Evolutionary conservation across 2,113 vertebrate species (phyloP).

Genomic region (Clarias macrocephalus): DNA sequence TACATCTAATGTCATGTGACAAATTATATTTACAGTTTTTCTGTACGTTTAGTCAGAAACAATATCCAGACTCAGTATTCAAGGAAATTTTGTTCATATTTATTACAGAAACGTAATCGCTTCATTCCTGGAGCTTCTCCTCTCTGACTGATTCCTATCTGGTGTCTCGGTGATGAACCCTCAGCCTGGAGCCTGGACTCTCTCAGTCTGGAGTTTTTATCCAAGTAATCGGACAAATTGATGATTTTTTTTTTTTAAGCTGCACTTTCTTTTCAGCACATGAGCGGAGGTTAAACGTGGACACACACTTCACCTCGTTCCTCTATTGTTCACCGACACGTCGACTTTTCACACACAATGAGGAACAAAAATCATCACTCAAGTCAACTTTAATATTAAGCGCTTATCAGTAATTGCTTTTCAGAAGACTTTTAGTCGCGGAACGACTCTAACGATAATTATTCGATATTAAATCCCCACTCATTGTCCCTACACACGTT

Average conservation of each 20-base stretch:
- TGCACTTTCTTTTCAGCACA: not conserved
- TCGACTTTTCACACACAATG: not conserved
- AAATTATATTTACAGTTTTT: not conserved
- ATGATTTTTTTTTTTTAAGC: not conserved
- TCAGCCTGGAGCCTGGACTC: no score
- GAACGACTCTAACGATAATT: not conserved
- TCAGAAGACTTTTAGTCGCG: not conserved
- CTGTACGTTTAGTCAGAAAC: not conserved
- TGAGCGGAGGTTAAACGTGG: not conserved
- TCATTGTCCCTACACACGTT: not conserved
- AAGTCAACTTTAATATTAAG: constrained; percentile 8
- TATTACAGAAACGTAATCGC: not conserved
- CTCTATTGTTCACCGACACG: not conserved
- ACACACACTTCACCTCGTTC: not conserved
- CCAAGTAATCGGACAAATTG: not conserved
- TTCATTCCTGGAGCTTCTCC: not conserved
- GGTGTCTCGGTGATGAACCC: not conserved
- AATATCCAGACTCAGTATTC: not conserved
- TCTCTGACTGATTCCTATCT: not conserved
- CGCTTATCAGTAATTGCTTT: constrained; percentile 10
- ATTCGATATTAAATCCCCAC: constrained; percentile 2
- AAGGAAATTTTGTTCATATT: not conserved
- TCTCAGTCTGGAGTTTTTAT: not conserved
- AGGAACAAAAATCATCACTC: not conserved
- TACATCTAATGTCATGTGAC: not conserved